Evolutionary conservation across 1,140 invertebrate genomes (phyloP).

Genomic region (Stenopsyche tienmushanensis): DNA sequence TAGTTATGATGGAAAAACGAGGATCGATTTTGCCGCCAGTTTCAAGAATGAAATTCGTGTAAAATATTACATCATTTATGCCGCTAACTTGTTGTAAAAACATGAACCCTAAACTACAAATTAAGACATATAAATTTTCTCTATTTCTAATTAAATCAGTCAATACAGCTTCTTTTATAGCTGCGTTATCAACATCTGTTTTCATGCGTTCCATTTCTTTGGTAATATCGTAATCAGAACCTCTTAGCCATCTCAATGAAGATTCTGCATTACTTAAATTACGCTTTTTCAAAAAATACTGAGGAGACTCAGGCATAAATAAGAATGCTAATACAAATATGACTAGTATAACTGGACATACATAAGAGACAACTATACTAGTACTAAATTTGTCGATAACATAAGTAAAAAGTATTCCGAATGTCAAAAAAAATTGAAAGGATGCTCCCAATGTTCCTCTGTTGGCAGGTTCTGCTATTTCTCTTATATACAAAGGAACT

Average conservation of each 20-base stretch:
- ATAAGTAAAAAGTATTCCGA: constrained; percentile 80
- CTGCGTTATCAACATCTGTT: constrained; percentile 55
- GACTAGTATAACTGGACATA: constrained; percentile 67
- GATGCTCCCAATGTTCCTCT: constrained; percentile 79
- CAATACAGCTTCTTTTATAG: constrained; percentile 53
- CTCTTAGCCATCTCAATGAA: constrained; percentile 68
- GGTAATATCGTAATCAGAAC: constrained; percentile 61
- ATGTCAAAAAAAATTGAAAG: constrained; percentile 78
- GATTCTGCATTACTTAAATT: constrained; percentile 63
- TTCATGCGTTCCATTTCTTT: constrained; percentile 60
- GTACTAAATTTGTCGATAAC: constrained; percentile 65
- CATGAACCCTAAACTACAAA: constrained; percentile 76
- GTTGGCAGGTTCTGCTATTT: constrained; percentile 79
- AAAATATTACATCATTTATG: constrained; percentile 86
- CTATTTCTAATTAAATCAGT: constrained; percentile 60
- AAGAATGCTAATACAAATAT: constrained; percentile 66
- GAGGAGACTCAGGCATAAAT: constrained; percentile 81
- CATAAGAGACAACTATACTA: constrained; percentile 66
- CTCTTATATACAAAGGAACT: constrained; percentile 83
- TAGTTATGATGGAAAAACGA: constrained; percentile 69
- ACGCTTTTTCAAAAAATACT: constrained; percentile 65
- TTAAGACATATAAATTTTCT: constrained; percentile 65
- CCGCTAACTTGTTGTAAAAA: constrained; percentile 82
- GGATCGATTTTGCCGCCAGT: constrained; percentile 70
- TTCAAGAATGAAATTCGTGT: constrained; percentile 74